Evolutionary conservation across 2,113 vertebrate genomes (phyloP).

Genomic region (Calonectris borealis): DNA sequence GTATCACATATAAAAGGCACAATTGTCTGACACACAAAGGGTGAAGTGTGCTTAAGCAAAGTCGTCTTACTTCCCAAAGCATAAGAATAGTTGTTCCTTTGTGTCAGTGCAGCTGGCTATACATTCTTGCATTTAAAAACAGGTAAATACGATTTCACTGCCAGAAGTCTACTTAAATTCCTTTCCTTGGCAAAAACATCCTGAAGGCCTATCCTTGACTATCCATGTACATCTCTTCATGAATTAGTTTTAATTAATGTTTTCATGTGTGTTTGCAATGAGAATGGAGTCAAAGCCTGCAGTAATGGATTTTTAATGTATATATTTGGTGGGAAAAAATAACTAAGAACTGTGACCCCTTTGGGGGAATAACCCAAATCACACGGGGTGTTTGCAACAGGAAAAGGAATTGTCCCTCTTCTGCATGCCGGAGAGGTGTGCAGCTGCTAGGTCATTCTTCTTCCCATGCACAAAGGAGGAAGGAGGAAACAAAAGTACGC

Average conservation of each 20-base stretch:
- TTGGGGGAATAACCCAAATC: not conserved
- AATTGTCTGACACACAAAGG: not conserved
- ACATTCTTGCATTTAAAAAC: not conserved
- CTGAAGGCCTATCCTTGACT: not conserved
- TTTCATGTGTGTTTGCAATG: accelerated
- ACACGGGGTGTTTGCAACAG: accelerated
- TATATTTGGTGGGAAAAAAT: not conserved
- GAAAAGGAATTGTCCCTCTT: not conserved
- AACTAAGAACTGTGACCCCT: not conserved
- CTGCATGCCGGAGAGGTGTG: not conserved
- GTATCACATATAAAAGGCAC: not conserved
- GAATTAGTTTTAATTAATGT: not conserved
- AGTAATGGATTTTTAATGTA: not conserved
- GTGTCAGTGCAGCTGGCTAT: not conserved
- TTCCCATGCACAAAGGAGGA: not conserved
- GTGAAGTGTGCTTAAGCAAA: not conserved
- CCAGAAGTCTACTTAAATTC: not conserved
- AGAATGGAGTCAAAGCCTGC: not conserved
- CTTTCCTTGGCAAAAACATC: not conserved
- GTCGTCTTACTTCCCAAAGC: not conserved
- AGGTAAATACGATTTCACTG: not conserved
- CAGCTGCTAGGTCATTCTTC: not conserved
- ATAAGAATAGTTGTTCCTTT: not conserved
- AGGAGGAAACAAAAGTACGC: not conserved
- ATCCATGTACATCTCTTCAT: not conserved